Conservation (phyloP, 1,140 invertebrate genomes). For the Stegodyphus mimosarum region DNA sequence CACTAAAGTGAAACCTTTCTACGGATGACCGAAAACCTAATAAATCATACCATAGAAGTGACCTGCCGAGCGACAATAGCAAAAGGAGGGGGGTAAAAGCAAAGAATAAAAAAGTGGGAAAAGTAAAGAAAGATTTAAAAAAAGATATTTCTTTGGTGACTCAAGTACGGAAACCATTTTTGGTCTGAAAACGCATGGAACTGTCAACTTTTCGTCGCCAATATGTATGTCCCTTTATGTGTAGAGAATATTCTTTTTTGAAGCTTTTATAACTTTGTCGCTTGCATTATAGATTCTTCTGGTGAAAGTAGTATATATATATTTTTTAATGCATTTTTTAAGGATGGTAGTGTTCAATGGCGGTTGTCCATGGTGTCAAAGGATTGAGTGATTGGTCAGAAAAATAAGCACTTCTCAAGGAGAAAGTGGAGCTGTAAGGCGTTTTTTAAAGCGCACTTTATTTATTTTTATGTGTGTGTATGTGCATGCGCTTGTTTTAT, state of each 20-base stretch:
- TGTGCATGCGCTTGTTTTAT: no score
- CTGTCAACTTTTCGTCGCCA: slow-evolving; percentile 29
- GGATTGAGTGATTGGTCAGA: slow-evolving; percentile 19
- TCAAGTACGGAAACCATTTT: slow-evolving; percentile 34
- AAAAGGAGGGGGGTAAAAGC: neutral
- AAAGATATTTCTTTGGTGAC: no score
- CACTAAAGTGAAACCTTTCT: slow-evolving; percentile 25
- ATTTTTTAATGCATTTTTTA: neutral
- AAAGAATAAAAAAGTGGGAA: neutral
- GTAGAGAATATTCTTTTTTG: slow-evolving; percentile 7
- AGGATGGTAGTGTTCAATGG: neutral
- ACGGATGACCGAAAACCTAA: slow-evolving; percentile 24
- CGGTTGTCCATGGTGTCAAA: slow-evolving; percentile 25
- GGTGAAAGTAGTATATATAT: neutral
- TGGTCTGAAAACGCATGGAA: slow-evolving; percentile 26
- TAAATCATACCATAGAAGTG: slow-evolving; percentile 28
- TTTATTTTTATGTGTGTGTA: no score
- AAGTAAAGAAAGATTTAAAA: neutral
- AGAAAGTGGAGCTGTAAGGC: no score
- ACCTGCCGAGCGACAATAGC: neutral
- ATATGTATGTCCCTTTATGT: slow-evolving; percentile 21
- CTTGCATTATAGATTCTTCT: slow-evolving; percentile 17
- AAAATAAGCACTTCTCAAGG: slow-evolving; percentile 18
- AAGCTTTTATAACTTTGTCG: slow-evolving; percentile 16
- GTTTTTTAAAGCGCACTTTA: no score